Conservation (phyloP, 1,140 invertebrate species). For the Papilio xuthus region DNA sequence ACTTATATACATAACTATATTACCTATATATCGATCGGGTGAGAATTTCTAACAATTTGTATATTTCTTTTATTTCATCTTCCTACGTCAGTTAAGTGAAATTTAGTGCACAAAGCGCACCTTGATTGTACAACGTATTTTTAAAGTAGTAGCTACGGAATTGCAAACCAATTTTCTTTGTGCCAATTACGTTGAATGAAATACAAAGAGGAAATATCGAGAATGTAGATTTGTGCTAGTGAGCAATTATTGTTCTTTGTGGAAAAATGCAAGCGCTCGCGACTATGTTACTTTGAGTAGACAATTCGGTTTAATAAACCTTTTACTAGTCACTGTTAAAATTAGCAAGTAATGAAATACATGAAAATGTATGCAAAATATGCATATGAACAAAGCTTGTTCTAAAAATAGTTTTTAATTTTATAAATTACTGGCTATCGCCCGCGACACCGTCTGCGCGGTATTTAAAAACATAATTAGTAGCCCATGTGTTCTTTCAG, state of each 20-base stretch:
- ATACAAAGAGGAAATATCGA: constrained; percentile 16
- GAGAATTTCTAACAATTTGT: neutral
- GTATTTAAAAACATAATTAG: no score
- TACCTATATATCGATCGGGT: neutral
- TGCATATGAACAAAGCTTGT: neutral
- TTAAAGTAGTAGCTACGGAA: neutral
- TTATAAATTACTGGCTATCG: no score
- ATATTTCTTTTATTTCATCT: neutral
- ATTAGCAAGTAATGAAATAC: no score
- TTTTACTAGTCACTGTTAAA: neutral
- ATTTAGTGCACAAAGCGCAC: constrained; percentile 8
- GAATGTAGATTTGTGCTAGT: constrained; percentile 1
- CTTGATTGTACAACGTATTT: constrained; percentile 23
- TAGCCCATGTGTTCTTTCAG: no score
- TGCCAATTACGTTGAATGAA: constrained; percentile 17
- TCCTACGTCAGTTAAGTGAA: neutral
- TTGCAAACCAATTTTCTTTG: constrained; percentile 25
- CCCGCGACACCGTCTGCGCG: no score
- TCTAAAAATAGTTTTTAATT: no score
- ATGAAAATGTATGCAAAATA: no score
- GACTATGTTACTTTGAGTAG: neutral
- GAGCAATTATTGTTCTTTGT: constrained; percentile 16
- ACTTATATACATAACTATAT: no score
- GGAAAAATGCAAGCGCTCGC: neutral
- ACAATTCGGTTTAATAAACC: neutral